A percentile compares a stretch with the other conserved stretches of the same genome.
These are phyloP conservation scores for Colius striatus DNA, from an alignment of 2,113 vertebrate species.

Conservation along the genomic window DNA sequence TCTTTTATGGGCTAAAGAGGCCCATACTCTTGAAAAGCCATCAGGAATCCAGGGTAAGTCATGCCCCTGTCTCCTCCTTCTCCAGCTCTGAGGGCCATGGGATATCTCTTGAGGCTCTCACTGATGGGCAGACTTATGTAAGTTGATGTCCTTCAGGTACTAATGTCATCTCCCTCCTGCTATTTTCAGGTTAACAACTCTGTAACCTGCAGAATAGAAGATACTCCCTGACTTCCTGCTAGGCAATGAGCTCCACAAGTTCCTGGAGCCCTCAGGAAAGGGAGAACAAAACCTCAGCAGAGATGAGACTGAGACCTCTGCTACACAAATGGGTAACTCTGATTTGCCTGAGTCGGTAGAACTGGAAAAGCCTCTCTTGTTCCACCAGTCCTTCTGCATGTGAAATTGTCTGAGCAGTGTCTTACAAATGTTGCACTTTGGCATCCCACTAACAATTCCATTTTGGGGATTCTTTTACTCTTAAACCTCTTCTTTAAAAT, in stretches of 20 bases:
- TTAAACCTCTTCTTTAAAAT: not conserved
- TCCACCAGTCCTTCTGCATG: not conserved
- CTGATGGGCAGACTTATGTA: not conserved
- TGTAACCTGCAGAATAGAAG: not conserved
- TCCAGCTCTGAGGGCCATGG: not conserved
- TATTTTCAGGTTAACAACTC: not conserved
- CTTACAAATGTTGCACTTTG: not conserved
- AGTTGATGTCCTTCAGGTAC: not conserved
- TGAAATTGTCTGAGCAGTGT: not conserved
- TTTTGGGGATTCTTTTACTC: not conserved
- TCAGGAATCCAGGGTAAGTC: not conserved
- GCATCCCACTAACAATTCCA: not conserved
- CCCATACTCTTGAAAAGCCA: not conserved
- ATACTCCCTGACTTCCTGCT: not conserved
- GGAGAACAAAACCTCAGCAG: not conserved
- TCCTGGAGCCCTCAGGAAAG: accelerated
- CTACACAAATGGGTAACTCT: not conserved
- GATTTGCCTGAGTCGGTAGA: not conserved
- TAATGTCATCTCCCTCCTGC: not conserved
- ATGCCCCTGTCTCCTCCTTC: not conserved
- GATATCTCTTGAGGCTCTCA: not conserved
- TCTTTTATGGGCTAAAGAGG: not conserved
- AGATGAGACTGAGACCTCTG: not conserved
- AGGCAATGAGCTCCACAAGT: not conserved
- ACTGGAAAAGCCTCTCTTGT: not conserved